Base-by-base conservation (phyloP, 2,797 vertebrate species). In the Onychomys leucogaster region DNA sequence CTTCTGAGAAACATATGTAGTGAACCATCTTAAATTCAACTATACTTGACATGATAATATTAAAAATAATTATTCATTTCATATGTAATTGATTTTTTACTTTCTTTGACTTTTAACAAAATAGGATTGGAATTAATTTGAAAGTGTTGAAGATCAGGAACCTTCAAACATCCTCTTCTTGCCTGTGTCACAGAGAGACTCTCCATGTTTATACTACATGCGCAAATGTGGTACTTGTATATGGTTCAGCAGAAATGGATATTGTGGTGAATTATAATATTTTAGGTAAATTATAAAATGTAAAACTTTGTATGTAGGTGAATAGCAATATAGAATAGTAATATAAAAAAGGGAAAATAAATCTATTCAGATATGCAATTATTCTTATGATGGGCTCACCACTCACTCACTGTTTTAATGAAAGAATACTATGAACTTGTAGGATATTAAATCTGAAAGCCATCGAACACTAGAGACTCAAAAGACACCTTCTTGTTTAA, bases 401-500 rank as follows among this genome's bases (percentile, higher is more conserved):
- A 2, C 19, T 87, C 61, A 75, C 9, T 1, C 25, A 61, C 23
- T 27, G 73, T 94, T 89, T 67, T 43, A 63, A 11, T 69, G 76
- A 93, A 91, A 41, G 14, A 37, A 61, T 27, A 61, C 37, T 43
- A 10, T 32, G 57, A 76, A 59, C 49, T 57, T 52, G 2, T 49
- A 49, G 81, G 29, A 61, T 65, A 5, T n/a, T 37, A 37, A 55
- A 59, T 78, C 5, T 4, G n/a, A 49, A 89, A 27, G 2, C 91
- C 46, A 89, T 80, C 27, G 41, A 82, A 83, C 80, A 69, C 27
- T 16, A 73, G 17, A n/a, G 41, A 91, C 52, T 94, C 57, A 52
- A 65, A 83, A 19, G 41, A 32, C 21, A 59, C n/a, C 67, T 69
- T 61, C 46, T 55, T 96, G 67, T 94, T 78, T 78, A 87, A 91